Evolutionary conservation across 2,888 invertebrate species (phyloP).

Genomic region (Orthosia incerta): DNA sequence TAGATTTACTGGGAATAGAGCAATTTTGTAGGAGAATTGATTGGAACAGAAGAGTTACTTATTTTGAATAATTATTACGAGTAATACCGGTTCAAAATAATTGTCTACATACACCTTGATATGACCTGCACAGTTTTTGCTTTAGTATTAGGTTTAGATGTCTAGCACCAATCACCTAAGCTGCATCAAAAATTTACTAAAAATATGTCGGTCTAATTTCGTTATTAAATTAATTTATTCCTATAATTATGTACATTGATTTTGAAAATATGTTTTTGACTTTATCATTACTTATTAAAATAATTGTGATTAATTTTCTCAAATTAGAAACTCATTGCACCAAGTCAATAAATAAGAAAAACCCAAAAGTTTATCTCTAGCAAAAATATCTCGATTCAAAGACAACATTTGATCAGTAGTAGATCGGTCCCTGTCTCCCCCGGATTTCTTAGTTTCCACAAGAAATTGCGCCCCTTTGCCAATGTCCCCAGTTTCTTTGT

Average conservation of each 20-base stretch:
- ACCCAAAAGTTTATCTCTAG: slow-evolving; percentile 24
- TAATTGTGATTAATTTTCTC: neutral
- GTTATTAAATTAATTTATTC: too few relatives aligned
- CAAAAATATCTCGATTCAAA: slow-evolving; percentile 36
- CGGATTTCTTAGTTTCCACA: slow-evolving; percentile 78
- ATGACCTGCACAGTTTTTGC: too few relatives aligned
- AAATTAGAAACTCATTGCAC: neutral
- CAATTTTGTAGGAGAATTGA: neutral
- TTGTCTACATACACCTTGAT: too few relatives aligned
- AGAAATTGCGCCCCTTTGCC: slow-evolving; percentile 73
- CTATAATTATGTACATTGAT: too few relatives aligned
- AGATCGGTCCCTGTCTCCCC: slow-evolving; percentile 60
- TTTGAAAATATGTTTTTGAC: too few relatives aligned
- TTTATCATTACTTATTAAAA: neutral
- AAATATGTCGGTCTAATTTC: too few relatives aligned
- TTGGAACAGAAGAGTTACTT: neutral
- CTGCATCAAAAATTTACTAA: too few relatives aligned
- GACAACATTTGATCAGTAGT: slow-evolving; percentile 68
- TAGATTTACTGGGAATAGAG: slow-evolving; percentile 19
- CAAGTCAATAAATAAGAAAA: neutral
- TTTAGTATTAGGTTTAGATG: too few relatives aligned
- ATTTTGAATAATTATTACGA: neutral
- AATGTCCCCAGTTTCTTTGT: slow-evolving; percentile 81
- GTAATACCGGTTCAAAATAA: too few relatives aligned
- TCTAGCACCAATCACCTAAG: too few relatives aligned